Conservation (phyloP, 2,113 vertebrate species). For the Anoura caudifer region DNA sequence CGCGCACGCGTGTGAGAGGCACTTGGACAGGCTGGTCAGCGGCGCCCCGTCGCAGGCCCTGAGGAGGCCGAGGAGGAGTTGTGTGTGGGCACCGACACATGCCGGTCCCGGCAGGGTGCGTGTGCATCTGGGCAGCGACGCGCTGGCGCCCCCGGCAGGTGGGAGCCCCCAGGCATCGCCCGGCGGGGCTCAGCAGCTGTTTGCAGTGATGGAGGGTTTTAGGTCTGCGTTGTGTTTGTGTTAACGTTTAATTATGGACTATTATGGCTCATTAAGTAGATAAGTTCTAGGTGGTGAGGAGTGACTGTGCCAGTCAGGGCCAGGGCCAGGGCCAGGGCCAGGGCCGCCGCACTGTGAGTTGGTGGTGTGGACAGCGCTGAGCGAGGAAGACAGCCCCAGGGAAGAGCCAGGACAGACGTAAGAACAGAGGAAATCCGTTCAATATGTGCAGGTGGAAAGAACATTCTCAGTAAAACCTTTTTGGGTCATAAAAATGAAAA, state of each 20-base stretch:
- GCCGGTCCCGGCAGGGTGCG: rapidly evolving
- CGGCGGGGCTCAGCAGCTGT: rapidly evolving
- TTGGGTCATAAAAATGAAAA: neutral
- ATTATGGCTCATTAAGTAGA: neutral
- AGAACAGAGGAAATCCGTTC: too few species aligned
- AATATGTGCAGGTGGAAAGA: neutral
- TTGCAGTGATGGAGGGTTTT: too few species aligned
- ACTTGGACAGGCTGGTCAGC: neutral
- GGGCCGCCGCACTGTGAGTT: neutral
- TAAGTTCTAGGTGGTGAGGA: neutral
- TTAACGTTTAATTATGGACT: neutral
- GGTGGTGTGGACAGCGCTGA: rapidly evolving
- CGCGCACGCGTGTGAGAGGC: neutral
- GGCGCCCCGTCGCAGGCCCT: neutral
- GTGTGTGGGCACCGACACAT: too few species aligned
- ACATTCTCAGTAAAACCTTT: neutral
- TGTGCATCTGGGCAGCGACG: too few species aligned
- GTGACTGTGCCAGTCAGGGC: neutral
- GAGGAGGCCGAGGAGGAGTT: neutral
- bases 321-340: too few species aligned
- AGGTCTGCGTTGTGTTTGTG: neutral
- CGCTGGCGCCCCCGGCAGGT: neutral
- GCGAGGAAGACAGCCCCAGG: neutral
- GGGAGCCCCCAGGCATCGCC: rapidly evolving
- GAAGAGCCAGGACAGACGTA: too few species aligned